Base-by-base conservation (phyloP, 2,113 vertebrate species). In the Gasterosteus aculeatus region DNA sequence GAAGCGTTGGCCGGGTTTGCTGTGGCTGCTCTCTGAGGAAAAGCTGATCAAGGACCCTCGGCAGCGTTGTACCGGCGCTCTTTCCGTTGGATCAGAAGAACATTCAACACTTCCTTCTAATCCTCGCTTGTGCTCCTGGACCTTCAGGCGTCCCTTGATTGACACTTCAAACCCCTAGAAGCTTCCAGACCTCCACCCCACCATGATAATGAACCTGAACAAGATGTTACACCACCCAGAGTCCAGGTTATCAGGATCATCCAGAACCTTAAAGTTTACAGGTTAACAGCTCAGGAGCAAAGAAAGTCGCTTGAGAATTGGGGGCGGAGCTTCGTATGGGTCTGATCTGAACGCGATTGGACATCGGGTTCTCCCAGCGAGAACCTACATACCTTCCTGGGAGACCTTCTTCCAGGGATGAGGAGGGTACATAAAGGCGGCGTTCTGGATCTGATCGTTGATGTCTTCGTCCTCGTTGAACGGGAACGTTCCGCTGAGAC, bases 401-500 rank as follows among this genome's bases (percentile, higher is more conserved):
- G 97, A 98, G 72, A 98, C 94, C 80, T 98, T 98, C 85, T 98
- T 99, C 98, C 98, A 99, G 31, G 98, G 97, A 66, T 99, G 97
- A 5, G 97, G 96, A n/a, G 98, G 98, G 77, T 98, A 99, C 98
- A 99, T 99, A 93, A 99, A 99, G 86, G 96, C 97, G 7, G 98
- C 97, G 63, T 99, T 99, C 89, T 99, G 97, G 90, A 99, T 99
- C 89, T 99, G 98, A 92, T 99, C 98, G 1, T 99, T 96, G 69
- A 99, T 99, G 74, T 99, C 98, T 89, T 99, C 98, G 60, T 99
- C 98, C 88, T 99, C 98, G 22, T 99, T 99, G 86, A 99, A 99
- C 0, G 98, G 98, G 69, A 99, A 99, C 0, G 98, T 99, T 49
- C 98, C 98, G 14, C 97, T 99, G 22, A 99, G 95, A 84, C 98